Percentiles rank a stretch among this genome's conserved stretches.
Evolutionary conservation across 2,888 invertebrate species (phyloP).

Genomic region (Volucella inanis): DNA sequence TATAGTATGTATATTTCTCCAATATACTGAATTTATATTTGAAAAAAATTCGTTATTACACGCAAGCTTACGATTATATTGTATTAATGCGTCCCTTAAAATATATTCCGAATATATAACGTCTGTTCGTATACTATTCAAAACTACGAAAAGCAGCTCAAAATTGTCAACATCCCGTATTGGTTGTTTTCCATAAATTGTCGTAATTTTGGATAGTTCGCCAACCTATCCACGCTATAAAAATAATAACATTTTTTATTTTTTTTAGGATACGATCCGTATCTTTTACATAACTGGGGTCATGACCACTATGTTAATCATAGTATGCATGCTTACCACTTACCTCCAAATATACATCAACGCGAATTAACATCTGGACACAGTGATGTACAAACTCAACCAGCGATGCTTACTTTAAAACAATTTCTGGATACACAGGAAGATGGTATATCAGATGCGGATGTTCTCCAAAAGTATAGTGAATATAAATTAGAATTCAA

Average conservation of each 20-base stretch:
- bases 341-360: slow-evolving; percentile 62
- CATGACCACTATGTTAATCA: slow-evolving; percentile 81
- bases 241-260: neutral
- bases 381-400: slow-evolving; percentile 88
- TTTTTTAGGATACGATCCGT: slow-evolving; percentile 81
- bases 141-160: too few species aligned
- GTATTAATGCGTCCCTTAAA: too few species aligned
- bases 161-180: too few species aligned
- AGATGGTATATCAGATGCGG: slow-evolving; percentile 98
- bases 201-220: too few species aligned
- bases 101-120: too few species aligned
- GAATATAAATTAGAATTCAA: slow-evolving; percentile 99
- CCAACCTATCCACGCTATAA: neutral
- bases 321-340: slow-evolving; percentile 79
- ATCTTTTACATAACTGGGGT: slow-evolving; percentile 82
- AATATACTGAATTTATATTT: too few species aligned
- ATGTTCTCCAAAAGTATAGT: slow-evolving; percentile 97
- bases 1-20: too few species aligned
- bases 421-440: slow-evolving; percentile 98
- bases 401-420: slow-evolving; percentile 98
- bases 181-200: too few species aligned
- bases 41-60: too few species aligned
- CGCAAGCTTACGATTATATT: too few species aligned
- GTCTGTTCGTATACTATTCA: too few species aligned
- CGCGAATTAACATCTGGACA: slow-evolving; percentile 70